Base-by-base conservation (phyloP, 2,888 invertebrate genomes). In the Azorinus chamasolen region DNA sequence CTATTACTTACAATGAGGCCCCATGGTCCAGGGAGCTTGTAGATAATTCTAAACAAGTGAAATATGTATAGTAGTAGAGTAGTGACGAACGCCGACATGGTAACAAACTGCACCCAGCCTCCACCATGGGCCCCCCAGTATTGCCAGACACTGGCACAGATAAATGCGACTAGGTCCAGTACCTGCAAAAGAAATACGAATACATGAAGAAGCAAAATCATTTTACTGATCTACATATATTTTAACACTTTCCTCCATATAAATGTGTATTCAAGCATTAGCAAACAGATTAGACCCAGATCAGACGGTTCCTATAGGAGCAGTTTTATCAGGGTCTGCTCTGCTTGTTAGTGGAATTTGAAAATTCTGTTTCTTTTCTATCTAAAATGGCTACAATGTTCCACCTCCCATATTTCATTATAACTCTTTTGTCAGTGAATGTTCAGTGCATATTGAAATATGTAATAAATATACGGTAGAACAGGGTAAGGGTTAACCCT, bases 81-180 rank as follows among this genome's bases (percentile, higher is more conserved):
- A 0, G 86, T 85, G 8, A 91, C 83, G 43, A 90, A 77, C 0
- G 88, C 89, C 1, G 88, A 85, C n/a, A 87, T 88, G 2, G 88
- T 86, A 14, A 91, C 90, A 84, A 91, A 91, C 83, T 89, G 89
- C n/a, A 89, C 89, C 90, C 90, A 91, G 46, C 89, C 90, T n/a
- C 88, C 89, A 16, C 90, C 90, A 27, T 68, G n/a, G 16, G 55
- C n/a, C 2, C 69, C 73, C 84, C 86, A 89, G 24, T 74, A 53
- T 3, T 70, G 61, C 57, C 62, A 55, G 6, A 88, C 75, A 25
- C 83, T 83, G 2, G 88, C 86, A 83, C 90, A 91, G 75, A 91
- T 91, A 39, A 90, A 86, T 1, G 87, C 85, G 53, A 91, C 75
- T 41, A 91, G 51, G 71, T 80, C 83, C 55, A 92, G 69, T 0